These are phyloP conservation scores for Gisinianus flammeolus DNA, from an alignment of 2,888 invertebrate species.

Conservation along the genomic window DNA sequence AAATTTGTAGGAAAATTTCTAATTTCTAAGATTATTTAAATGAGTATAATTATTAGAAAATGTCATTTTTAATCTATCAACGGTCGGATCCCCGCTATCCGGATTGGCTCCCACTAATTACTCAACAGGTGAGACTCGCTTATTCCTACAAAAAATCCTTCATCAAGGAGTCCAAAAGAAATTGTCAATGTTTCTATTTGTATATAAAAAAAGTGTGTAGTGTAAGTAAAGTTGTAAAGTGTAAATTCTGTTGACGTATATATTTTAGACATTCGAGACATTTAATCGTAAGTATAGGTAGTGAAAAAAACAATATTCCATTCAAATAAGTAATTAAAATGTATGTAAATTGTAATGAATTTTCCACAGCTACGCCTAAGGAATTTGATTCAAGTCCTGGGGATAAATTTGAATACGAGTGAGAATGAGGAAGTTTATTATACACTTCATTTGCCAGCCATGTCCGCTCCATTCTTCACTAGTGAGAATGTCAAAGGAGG, in stretches of 20 bases:
- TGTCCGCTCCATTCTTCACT: slow-evolving; percentile 83
- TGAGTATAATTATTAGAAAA: no score
- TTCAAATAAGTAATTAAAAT: no score
- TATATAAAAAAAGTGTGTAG: neutral
- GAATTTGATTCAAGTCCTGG: slow-evolving; percentile 77
- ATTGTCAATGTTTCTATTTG: neutral
- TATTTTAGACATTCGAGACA: neutral
- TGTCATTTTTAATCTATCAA: slow-evolving; percentile 59
- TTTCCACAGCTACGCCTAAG: slow-evolving; percentile 66
- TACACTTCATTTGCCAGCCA: slow-evolving; percentile 78
- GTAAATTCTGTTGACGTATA: neutral
- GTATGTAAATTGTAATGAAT: no score
- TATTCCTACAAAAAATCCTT: neutral
- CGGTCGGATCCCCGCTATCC: slow-evolving; percentile 70
- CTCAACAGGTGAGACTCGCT: slow-evolving; percentile 73
- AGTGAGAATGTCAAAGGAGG: slow-evolving; percentile 71
- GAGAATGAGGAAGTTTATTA: slow-evolving; percentile 63
- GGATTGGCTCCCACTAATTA: slow-evolving; percentile 79
- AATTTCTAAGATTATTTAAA: no score
- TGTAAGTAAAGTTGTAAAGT: neutral
- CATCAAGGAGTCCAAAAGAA: neutral
- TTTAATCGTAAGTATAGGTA: neutral
- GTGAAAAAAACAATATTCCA: no score
- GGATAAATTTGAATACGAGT: slow-evolving; percentile 66
- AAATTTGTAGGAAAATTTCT: no score